Base-by-base conservation (phyloP, 2,113 vertebrate species). In the Paratilapia polleni region DNA sequence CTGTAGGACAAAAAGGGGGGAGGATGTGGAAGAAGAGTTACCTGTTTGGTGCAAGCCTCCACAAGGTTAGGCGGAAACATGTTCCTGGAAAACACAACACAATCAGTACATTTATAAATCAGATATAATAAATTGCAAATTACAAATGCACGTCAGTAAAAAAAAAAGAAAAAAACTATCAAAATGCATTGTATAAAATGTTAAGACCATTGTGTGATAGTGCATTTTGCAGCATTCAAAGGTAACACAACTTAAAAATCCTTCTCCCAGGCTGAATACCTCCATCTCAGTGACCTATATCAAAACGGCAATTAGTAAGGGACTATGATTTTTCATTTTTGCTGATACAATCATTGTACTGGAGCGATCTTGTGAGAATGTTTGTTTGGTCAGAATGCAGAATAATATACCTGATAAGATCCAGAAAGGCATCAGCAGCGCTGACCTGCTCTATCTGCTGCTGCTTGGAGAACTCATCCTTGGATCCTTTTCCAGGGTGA, bases 61-160 rank as follows among this genome's bases (percentile, higher is more conserved):
- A 99, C 97, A 88, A 99, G 88, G 90, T 99, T 99, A 58, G 98
- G 98, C 93, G 98, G 98, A 94, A 99, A 98, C 98, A 99, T 99
- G 78, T 99, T 99, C 95, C 98, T 99, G 95, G 59, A 94, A 94
- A 95, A 94, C 77, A 93, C 43, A 95, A 94, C 81, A 24, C 61
- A 91, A 75, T 1, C 63, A 11, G 52, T 43, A 47, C 54, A 85
- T 15, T 57, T 82, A 13, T 17, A 58, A 66, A 28, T 61, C 28
- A 15, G 9, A 28, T 11, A 36, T 10, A 64, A 76, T 19, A 68
- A 41, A 9, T 58, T 20, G 20, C 17, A 26, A 70, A 60, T 63
- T 8, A 56, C 2, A 83, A 56, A 81, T n/a, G 19, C 15, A 54
- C 14, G 38, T 62, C 28, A 11, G 8, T 4, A 13, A 43, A 31